Percentiles rank a stretch among this genome's conserved stretches.
Conservation (phyloP, 2,797 vertebrate genomes). For the Anguilla obscura region DNA sequence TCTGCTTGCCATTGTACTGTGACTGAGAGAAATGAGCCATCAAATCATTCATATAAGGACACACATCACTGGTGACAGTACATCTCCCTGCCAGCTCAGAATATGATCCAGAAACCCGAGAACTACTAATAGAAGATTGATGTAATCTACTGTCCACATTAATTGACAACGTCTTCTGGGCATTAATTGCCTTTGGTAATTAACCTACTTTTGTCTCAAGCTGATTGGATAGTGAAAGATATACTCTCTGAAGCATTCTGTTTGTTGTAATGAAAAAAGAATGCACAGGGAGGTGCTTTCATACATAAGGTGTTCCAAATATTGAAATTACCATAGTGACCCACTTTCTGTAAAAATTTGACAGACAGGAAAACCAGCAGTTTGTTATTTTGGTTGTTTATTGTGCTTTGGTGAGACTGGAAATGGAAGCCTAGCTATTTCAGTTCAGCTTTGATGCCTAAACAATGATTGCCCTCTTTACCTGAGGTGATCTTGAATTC, state of each 20-base stretch:
- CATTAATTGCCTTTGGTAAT: not conserved
- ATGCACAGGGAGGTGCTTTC: not conserved
- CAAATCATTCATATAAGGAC: not conserved
- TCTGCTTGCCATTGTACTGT: not conserved
- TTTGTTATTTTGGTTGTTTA: constrained; percentile 3
- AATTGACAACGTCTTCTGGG: not conserved
- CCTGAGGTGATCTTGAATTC: not conserved
- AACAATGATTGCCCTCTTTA: not conserved
- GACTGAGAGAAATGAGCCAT: not conserved
- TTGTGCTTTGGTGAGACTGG: not conserved
- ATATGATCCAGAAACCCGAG: not conserved
- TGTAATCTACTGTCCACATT: not conserved
- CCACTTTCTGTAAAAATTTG: constrained; percentile 14
- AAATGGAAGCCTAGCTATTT: not conserved
- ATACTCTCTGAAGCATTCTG: constrained; percentile 5
- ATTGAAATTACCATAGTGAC: constrained; percentile 17
- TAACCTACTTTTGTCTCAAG: constrained; percentile 4
- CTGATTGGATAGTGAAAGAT: not conserved
- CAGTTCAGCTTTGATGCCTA: not conserved
- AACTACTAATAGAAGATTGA: not conserved
- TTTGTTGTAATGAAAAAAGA: not conserved
- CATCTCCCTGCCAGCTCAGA: not conserved
- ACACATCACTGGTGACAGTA: not conserved
- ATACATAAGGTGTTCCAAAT: not conserved
- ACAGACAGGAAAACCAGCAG: not conserved